A percentile compares a stretch with the other conserved stretches of the same genome.
Evolutionary conservation across 2,113 vertebrate genomes (phyloP).

Genomic region (Bos javanicus): DNA sequence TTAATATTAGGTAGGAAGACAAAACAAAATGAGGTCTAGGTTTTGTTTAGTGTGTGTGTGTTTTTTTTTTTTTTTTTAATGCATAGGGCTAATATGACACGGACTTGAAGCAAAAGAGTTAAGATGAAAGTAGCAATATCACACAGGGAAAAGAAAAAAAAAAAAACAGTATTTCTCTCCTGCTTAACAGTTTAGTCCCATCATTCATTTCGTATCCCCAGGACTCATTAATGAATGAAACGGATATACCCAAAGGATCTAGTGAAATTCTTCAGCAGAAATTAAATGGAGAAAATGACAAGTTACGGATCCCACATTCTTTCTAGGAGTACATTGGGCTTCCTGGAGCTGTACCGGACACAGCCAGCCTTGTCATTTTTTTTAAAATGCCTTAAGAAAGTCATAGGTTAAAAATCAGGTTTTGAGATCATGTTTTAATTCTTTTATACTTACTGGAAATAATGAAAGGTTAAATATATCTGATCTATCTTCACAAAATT

Average conservation of each 20-base stretch:
- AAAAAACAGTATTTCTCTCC: constrained; percentile 41
- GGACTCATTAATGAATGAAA: constrained; percentile 66
- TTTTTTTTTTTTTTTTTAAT: constrained; percentile 35
- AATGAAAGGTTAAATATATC: constrained; percentile 12
- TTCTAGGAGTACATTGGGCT: neutral
- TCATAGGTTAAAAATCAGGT: neutral
- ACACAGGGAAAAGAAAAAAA: constrained; percentile 12
- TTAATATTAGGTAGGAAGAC: constrained; percentile 35
- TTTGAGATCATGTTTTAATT: constrained; percentile 44
- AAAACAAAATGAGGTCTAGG: constrained; percentile 36
- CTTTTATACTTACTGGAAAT: constrained; percentile 24
- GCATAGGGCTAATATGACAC: neutral
- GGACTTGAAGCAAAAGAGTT: constrained; percentile 15
- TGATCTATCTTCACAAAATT: constrained; percentile 18
- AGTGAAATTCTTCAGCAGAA: constrained; percentile 58
- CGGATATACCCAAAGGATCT: constrained; percentile 53
- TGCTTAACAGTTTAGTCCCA: constrained; percentile 29
- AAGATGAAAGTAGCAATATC: constrained; percentile 18
- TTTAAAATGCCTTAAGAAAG: neutral
- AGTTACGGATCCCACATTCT: neutral
- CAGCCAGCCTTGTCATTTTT: neutral
- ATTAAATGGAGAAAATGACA: constrained; percentile 62
- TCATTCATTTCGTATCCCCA: constrained; percentile 58
- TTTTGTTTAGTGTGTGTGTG: constrained; percentile 20
- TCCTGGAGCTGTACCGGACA: neutral